Conservation (phyloP, 2,888 invertebrate species). For the Physocephala rufipes region DNA sequence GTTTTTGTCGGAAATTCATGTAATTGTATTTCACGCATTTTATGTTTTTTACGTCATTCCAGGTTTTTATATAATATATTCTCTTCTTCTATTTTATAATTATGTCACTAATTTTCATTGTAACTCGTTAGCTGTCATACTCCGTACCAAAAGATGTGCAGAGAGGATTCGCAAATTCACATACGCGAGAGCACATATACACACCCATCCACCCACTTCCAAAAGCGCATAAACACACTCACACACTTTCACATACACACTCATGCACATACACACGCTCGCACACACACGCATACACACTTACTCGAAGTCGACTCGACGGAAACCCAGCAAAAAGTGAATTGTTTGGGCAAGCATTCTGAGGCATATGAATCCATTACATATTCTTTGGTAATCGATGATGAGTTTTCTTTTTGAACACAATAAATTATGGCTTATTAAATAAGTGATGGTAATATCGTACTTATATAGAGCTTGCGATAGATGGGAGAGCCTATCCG, state of each 20-base stretch:
- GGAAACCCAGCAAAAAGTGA: too few relatives aligned
- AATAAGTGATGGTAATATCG: too few relatives aligned
- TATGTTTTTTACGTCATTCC: constrained; percentile 4
- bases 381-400: too few relatives aligned
- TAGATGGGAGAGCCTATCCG: too few relatives aligned
- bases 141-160: not conserved
- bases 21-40: not conserved
- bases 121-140: constrained; percentile 11
- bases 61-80: constrained; percentile 1
- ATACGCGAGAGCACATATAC: not conserved
- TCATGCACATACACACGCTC: not conserved
- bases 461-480: too few relatives aligned
- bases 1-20: not conserved
- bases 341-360: too few relatives aligned
- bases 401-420: too few relatives aligned
- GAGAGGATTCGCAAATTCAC: not conserved
- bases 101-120: constrained; percentile 30
- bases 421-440: too few relatives aligned
- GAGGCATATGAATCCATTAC: too few relatives aligned
- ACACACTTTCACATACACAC: not conserved
- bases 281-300: not conserved
- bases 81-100: constrained; percentile 17
- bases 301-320: too few relatives aligned
- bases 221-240: not conserved
- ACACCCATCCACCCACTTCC: not conserved